Evolutionary conservation across 2,113 vertebrate genomes (phyloP), one percentile per base, ranked within the genome.

Genomic region (Microtus montanus): DNA sequence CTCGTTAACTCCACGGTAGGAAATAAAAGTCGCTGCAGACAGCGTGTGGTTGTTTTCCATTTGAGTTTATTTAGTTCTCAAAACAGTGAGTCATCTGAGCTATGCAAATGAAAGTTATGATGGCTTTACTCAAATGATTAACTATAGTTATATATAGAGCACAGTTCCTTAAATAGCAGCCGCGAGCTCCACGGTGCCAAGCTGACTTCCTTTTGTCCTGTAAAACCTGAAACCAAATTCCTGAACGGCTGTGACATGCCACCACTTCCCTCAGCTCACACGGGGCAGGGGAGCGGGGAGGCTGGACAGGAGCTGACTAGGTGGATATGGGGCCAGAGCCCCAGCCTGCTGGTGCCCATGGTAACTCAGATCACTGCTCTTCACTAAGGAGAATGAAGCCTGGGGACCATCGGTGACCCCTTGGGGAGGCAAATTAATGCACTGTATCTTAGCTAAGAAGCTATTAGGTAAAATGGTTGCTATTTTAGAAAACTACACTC

Each of bases 1-100:
- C 92, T 92, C 73, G 78, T 94, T 93, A 92, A 92, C 66, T 90
- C 88, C 71, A 74, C 10, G 28, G 47, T 41, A 90, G 93, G 79
- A 95, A 92, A 89, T 88, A 91, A 73, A 93, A 94, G 89, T 80
- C 78, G 33, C 26, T 78, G 83, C 83, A 89, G 22, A 10, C 80
- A 91, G 86, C 64, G 28, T 83, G 12, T 54, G 92, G 92, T 74
- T 97, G 95, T 96, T 96, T 95, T 93, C 84, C 75, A 82, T 87
- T 95, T 90, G 91, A 66, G 90, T 96, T 96, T 94, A 95, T 79
- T 97, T 97, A 89, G 92, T 97, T 96, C 94, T 96, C 96, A 96
- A 96, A 96, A 97, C 92, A 96, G 63, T 96, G 97, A 97, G 91
- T 95, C 96, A 97, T 95, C 87, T 64, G 82, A 79, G 82, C 75